Percentiles rank a stretch among this genome's conserved stretches.
These are phyloP conservation scores for Phaedon cochleariae DNA, from an alignment of 2,888 invertebrate species.

Conservation along the genomic window DNA sequence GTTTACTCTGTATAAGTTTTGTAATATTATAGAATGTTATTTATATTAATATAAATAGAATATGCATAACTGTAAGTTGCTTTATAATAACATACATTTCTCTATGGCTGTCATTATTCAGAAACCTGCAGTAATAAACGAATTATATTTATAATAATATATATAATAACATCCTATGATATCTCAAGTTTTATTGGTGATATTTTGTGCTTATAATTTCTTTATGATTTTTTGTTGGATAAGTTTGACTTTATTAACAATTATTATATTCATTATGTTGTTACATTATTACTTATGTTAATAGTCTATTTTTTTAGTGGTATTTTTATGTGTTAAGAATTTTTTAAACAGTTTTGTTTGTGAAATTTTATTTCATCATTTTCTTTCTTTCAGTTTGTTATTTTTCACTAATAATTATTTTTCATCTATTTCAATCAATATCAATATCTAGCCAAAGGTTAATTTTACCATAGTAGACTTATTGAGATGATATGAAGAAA, in stretches of 20 bases:
- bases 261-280: constrained; percentile 43
- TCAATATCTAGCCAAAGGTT: constrained; percentile 40
- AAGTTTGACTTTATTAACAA: constrained; percentile 41
- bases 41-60: too few relatives aligned
- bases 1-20: constrained; percentile 38
- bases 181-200: constrained; percentile 43
- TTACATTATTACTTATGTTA: constrained; percentile 49
- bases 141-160: too few relatives aligned
- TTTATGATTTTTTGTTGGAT: constrained; percentile 44
- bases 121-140: too few relatives aligned
- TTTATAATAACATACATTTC: too few relatives aligned
- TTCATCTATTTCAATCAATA: constrained; percentile 24
- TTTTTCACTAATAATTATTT: constrained; percentile 29
- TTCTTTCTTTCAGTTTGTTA: constrained; percentile 40
- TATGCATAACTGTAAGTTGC: too few relatives aligned
- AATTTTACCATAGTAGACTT: constrained; percentile 39
- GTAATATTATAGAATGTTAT: too few relatives aligned
- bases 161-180: too few relatives aligned
- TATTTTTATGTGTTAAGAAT: constrained; percentile 45
- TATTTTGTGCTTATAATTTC: constrained; percentile 43
- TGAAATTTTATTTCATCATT: constrained; percentile 49
- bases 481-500: constrained; percentile 32
- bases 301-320: constrained; percentile 53
- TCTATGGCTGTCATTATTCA: too few relatives aligned
- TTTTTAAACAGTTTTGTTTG: constrained; percentile 52